Conservation (phyloP, 2,888 invertebrate genomes). For the Ichneumoninae sp. region DNA sequence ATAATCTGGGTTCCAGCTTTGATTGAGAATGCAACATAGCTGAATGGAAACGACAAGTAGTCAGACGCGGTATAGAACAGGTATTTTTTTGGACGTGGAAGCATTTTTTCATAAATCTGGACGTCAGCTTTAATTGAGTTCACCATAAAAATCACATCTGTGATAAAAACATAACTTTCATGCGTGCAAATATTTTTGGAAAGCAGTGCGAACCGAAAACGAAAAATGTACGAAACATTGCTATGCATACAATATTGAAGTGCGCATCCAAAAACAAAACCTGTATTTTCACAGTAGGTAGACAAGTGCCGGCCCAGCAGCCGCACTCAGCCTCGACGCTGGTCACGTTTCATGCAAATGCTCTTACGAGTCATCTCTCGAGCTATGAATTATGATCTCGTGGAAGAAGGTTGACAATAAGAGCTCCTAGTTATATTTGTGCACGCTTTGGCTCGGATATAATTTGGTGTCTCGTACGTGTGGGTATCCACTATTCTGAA, state of each 20-base stretch:
- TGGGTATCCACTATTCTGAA: not conserved
- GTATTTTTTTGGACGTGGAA: no score
- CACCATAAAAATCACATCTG: no score
- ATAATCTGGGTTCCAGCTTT: no score
- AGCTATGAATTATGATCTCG: slow-evolving; percentile 61
- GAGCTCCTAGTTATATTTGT: slow-evolving; percentile 42
- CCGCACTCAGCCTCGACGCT: slow-evolving; percentile 41
- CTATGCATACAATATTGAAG: not conserved
- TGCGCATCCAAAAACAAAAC: not conserved
- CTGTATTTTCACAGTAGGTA: not conserved
- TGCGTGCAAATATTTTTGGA: not conserved
- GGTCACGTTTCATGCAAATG: slow-evolving; percentile 66
- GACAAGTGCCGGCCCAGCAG: not conserved
- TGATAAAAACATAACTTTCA: no score
- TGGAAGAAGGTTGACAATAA: slow-evolving; percentile 48
- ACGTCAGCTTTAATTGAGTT: no score
- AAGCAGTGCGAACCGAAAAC: not conserved
- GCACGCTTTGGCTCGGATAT: slow-evolving; percentile 33
- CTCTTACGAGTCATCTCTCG: slow-evolving; percentile 52
- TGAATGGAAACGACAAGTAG: no score
- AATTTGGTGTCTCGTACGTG: slow-evolving; percentile 44
- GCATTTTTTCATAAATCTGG: no score
- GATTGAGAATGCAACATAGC: no score
- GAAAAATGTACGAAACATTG: not conserved
- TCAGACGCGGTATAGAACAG: no score